Percentiles rank a stretch among this genome's conserved stretches.
These are phyloP conservation scores for Callorhinus ursinus DNA, from an alignment of 2,113 vertebrate species.

Conservation along the genomic window DNA sequence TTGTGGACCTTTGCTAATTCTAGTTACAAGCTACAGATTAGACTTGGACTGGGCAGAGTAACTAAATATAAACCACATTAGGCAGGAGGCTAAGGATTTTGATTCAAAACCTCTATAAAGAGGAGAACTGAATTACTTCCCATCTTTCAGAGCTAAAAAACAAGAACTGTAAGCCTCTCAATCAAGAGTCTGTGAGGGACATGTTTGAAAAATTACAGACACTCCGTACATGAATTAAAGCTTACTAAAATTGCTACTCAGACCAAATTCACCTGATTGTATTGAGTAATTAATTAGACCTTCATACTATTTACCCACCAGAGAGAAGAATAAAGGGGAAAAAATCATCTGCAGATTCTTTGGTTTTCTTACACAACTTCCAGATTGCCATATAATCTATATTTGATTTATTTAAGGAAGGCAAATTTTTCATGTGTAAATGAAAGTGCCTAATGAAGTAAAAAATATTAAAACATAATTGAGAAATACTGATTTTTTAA, in stretches of 20 bases:
- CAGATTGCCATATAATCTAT: neutral
- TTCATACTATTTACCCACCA: neutral
- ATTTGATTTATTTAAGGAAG: neutral
- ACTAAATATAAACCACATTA: neutral
- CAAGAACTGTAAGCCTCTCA: neutral
- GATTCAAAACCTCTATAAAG: neutral
- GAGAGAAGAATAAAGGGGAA: neutral
- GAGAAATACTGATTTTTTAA: neutral
- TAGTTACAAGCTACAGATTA: neutral
- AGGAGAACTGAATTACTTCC: neutral
- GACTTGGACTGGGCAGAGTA: neutral
- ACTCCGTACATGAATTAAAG: neutral
- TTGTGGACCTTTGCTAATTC: neutral
- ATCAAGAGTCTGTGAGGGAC: neutral
- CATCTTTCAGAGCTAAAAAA: neutral
- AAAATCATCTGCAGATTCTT: neutral
- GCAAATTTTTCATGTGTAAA: neutral
- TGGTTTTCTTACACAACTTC: neutral
- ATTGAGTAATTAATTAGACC: neutral
- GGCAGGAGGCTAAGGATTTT: neutral
- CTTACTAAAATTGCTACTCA: neutral
- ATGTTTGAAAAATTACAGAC: neutral
- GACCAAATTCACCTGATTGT: neutral
- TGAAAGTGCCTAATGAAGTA: neutral
- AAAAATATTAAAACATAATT: neutral